Evolutionary conservation across 1,140 invertebrate species (phyloP).

Genomic region (Procambarus virginalis): DNA sequence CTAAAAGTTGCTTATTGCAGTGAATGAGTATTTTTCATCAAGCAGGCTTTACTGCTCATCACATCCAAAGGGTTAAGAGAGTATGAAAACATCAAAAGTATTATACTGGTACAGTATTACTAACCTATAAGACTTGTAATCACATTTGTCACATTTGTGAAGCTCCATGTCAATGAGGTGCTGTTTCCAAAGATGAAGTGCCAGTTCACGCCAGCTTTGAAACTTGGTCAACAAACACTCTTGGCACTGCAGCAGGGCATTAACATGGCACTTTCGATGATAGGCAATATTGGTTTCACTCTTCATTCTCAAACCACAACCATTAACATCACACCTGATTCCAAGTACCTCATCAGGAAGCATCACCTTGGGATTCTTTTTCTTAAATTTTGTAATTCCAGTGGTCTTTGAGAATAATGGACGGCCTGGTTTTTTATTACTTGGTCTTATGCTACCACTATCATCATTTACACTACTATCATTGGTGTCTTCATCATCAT

Average conservation of each 20-base stretch:
- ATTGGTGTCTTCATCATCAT: conserved; percentile 49
- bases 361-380: conserved; percentile 27
- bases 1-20: too few relatives aligned
- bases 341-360: conserved; percentile 28
- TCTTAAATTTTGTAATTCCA: conserved; percentile 20
- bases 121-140: conserved; percentile 73
- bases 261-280: conserved; percentile 79
- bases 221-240: conserved; percentile 79
- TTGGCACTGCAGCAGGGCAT: conserved; percentile 78
- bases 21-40: too few relatives aligned
- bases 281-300: conserved; percentile 76
- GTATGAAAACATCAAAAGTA: too few relatives aligned
- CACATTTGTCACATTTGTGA: conserved; percentile 74
- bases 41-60: too few relatives aligned
- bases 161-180: conserved; percentile 75
- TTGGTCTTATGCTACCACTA: conserved; percentile 20
- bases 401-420: conserved; percentile 12
- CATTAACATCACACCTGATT: conserved; percentile 70
- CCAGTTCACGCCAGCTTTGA: conserved; percentile 73
- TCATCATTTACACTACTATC: conserved; percentile 30
- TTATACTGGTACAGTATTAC: conserved; percentile 7
- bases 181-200: conserved; percentile 75
- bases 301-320: conserved; percentile 75
- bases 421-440: conserved; percentile 17
- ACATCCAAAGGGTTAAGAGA: too few relatives aligned